Evolutionary conservation across 2,888 invertebrate genomes (phyloP), one percentile per base, ranked within the genome.

Genomic region (Coenonympha glycerion): DNA sequence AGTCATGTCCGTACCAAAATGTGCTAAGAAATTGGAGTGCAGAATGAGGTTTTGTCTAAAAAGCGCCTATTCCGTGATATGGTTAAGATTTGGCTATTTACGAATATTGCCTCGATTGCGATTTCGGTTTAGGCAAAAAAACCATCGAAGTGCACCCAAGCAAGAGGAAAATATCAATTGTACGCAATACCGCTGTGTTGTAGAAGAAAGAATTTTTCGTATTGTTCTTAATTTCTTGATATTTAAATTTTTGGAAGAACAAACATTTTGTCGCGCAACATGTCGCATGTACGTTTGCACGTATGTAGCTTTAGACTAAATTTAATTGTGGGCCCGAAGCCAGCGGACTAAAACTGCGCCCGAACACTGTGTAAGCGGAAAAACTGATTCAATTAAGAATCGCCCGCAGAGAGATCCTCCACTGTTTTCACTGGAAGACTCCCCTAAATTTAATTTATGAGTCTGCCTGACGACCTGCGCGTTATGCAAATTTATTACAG

Each of bases 351-450:
- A 41, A 41, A 41, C 19, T 18, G 28, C 39, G 8, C 18, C 18
- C 18, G 26, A 41, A 41, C 41, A 13, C 41, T 19, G 41, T 28
- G 41, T 41, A 41, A 41, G 41, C 41, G 28, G 41, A 41, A 41
- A 41, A 41, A 41, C 18, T 41, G 41, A 41, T 41, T 39, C 39
- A 24, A 39, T 39, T 39, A 39, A 39, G 39, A 39, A 15, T 39
- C 39, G 39, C 39, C 39, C 36, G 19, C 36, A 36, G 19, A 11
- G 19, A 11, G 36, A 19, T 33, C 16, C 19, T 36, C 19, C 1
- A 21, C 6, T 36, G 36, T 19, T 36, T 36, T 19, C 36, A 21
- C 36, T 21, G 21, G 21, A 21, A 36, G 19, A 36, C 21, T 6
- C 21, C 21, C 36, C 18, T 6, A 19, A 39, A 39, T 39, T 39